Base-by-base conservation (phyloP, 2,888 invertebrate genomes). In the Amaurobius ferox region DNA sequence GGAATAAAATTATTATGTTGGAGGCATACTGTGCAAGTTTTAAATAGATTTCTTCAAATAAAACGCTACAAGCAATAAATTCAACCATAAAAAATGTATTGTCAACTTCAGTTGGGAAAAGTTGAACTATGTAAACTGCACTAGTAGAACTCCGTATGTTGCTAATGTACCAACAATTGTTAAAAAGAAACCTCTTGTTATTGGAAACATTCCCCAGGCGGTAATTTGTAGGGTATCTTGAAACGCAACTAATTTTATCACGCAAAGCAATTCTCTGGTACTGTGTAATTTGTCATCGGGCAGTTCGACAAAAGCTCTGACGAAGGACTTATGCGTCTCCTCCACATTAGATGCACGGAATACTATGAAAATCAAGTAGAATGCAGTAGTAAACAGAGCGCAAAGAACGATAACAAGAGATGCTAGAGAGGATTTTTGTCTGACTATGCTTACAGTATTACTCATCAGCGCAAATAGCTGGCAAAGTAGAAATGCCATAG, bases 191-290 rank as follows among this genome's bases (percentile, higher is more conserved):
- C 83, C 83, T 72, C 83, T 71, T 55, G 64, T 71, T 0, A 85
- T 77, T 11, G 83, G 83, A 72, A 85, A 72, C 83, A 85, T 85
- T 13, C 83, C 83, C 83, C 83, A 85, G 19, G 83, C 83, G 11
- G 83, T 77, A 1, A 85, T 32, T 0, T 77, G 66, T 13, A 85
- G 11, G 0, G 40, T 48, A 16, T 78, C 83, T 66, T 77, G 71
- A 40, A 72, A 85, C 6, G 71, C 83, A 23, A 72, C 30, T 0
- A 85, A 13, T 44, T 85, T 85, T 23, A 85, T 48, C 66, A 85
- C 48, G 26, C 78, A 71, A 1, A 85, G 40, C 32, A 85, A 48
- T 13, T 85, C 83, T n/a, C 39, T 72, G 0, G 30, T 32, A 9
- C 30, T 35, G 0, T 48, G 72, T n/a, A 77, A 7, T 26, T 39